Base-by-base conservation (phyloP, 2,888 invertebrate species). In the Ametastegia equiseti region DNA sequence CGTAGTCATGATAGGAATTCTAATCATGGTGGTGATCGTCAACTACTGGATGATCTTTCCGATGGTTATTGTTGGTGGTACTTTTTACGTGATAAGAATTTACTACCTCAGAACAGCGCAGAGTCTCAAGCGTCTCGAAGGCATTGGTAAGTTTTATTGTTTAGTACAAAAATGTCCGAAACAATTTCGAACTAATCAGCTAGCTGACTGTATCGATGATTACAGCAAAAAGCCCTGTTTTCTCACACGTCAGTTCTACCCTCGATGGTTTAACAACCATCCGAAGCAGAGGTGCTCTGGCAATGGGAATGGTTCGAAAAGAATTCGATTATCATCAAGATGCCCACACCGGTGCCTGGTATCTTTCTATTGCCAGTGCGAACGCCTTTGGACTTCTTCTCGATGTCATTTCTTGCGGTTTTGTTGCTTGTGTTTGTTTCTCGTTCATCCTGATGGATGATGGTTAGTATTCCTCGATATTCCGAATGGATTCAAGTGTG, bases 251-350 rank as follows among this genome's bases (percentile, higher is more conserved):
- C 85, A 96, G 96, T 7, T 96, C 97, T 0, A 96, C 97, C 0
- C 92, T 98, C 1, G 95, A 96, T 84, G 98, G 98, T 0, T 93
- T 98, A 45, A 94, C 96, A 47, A 98, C 98, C 0, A 97, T 99
- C 81, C 93, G 98, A 83, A 96, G 97, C 2, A 95, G 96, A 3
- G 94, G 95, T 15, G 94, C 95, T 1, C 87, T 90, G 0, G 92
- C 93, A 11, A 94, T 96, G 89, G 92, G 94, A 83, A 93, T 95
- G 86, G 94, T 98, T 79, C 94, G 94, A 67, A 93, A 94, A 84
- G 96, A 97, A 86, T 97, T 97, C 86, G 97, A 97, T 88, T 88
- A 90, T 42, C 93, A 95, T 83, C 91, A 96, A 93, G 94, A 97
- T 88, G 90, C 94, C 1, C 96, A 97, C 88, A 94, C 95, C 0